Evolutionary conservation across 2,888 invertebrate species (phyloP).

Genomic region (Branchipolynoe longqiensis): DNA sequence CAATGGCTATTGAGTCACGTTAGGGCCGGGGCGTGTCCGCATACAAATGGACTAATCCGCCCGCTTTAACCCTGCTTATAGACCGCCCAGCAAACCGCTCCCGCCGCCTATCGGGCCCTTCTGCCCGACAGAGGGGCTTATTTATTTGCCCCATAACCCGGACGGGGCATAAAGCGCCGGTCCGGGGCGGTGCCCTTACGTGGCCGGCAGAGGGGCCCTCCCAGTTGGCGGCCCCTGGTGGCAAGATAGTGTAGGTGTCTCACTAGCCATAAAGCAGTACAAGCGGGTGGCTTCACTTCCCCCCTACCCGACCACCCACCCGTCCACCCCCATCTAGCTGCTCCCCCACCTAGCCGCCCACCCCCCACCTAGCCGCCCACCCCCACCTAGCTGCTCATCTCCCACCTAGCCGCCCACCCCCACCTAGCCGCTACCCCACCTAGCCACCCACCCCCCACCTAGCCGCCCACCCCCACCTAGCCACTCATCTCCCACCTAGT

Average conservation of each 20-base stretch:
- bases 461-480: no score
- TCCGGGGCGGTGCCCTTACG: neutral
- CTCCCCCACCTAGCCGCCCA: no score
- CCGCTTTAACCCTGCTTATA: neutral
- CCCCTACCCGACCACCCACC: no score
- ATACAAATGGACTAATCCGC: constrained; percentile 39
- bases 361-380: no score
- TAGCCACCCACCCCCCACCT: no score
- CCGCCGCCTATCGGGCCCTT: neutral
- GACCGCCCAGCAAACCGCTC: neutral
- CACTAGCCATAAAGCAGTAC: neutral
- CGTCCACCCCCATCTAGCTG: no score
- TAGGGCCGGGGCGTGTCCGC: constrained; percentile 1
- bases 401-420: no score
- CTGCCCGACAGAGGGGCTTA: neutral
- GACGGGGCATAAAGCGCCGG: neutral
- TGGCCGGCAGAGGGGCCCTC: neutral
- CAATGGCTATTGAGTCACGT: constrained; percentile 29
- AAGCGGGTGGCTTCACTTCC: no score
- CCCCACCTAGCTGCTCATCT: no score
- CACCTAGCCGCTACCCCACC: no score
- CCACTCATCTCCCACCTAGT: no score
- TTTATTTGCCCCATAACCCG: neutral
- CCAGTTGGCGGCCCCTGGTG: neutral
- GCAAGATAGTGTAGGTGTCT: neutral